phyloP scores from a whole-genome alignment of 1,140 invertebrate species.

The Drosophila nannoptera region DNA sequence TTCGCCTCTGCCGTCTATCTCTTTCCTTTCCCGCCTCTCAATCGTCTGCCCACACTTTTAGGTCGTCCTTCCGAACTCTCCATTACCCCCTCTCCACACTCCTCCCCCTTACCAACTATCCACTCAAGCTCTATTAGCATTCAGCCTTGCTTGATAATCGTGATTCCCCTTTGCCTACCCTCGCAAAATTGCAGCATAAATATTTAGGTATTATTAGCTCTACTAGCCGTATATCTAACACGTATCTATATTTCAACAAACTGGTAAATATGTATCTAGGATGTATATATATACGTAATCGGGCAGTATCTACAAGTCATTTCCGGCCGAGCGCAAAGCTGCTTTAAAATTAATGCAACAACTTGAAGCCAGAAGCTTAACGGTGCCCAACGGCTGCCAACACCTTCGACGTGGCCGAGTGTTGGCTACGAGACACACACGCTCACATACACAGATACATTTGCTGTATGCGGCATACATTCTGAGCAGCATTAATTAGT shows the following conservation, averaged over 20 bases:
- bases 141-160: no score
- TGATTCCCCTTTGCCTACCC: no score
- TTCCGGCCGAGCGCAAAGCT: conserved; percentile 22
- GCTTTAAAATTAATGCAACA: conserved; percentile 38
- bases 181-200: conserved; percentile 5
- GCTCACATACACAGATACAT: conserved; percentile 4
- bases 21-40: no score
- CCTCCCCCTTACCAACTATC: no score
- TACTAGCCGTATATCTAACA: background rate
- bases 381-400: conserved; percentile 32
- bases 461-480: conserved; percentile 43
- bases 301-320: conserved; percentile 7
- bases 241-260: conserved; percentile 4
- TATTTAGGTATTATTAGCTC: background rate
- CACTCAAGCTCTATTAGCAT: no score
- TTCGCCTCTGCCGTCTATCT: no score
- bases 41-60: no score
- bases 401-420: conserved; percentile 21
- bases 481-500: conserved; percentile 62
- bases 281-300: conserved; percentile 6
- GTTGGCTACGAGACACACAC: background rate
- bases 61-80: no score
- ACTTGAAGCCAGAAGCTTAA: conserved; percentile 19
- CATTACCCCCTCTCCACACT: no score
- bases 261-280: background rate